Percentiles rank a stretch among this genome's conserved stretches.
phyloP scores from a whole-genome alignment of 1,140 invertebrate species.

The Eumaeus atala region DNA sequence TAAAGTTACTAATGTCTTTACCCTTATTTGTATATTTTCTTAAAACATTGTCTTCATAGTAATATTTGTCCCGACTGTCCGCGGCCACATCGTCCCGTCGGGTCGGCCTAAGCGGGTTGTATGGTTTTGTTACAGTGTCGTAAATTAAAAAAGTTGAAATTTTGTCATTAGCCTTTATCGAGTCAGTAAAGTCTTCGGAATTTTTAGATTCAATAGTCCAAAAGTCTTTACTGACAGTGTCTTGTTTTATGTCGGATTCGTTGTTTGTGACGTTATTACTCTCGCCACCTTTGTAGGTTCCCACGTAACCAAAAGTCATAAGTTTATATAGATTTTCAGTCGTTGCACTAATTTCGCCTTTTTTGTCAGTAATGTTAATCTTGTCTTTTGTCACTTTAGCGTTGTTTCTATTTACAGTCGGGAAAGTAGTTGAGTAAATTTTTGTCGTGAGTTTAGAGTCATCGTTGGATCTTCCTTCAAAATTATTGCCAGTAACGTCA shows the following conservation, averaged over 20 bases:
- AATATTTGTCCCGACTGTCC: conserved; percentile 60
- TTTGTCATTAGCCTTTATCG: conserved; percentile 34
- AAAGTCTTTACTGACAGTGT: conserved; percentile 53
- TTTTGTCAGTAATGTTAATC: conserved; percentile 8
- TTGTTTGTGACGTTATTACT: conserved; percentile 28
- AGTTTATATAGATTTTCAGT: conserved; percentile 60
- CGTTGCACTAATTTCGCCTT: conserved; percentile 38
- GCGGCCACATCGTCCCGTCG: conserved; percentile 49
- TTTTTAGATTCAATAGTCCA: conserved; percentile 38
- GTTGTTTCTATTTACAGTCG: conserved; percentile 6
- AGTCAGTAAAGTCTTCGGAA: conserved; percentile 23
- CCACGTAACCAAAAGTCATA: conserved; percentile 63
- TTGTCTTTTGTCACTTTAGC: conserved; percentile 26
- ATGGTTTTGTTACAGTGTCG: conserved; percentile 59
- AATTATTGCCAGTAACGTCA: conserved; percentile 9
- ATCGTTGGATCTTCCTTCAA: conserved; percentile 48
- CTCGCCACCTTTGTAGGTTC: conserved; percentile 46
- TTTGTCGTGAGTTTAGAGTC: conserved; percentile 29
- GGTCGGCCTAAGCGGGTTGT: conserved; percentile 51
- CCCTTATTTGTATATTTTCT: conserved; percentile 65
- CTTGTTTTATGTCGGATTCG: conserved; percentile 28
- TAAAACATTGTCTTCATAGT: conserved; percentile 74
- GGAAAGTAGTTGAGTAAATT: conserved; percentile 16
- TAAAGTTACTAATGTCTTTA: conserved; percentile 28
- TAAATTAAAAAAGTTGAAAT: conserved; percentile 60